Evolutionary conservation across 2,888 invertebrate species (phyloP), one percentile per base, ranked within the genome.

Genomic region (Acanthosepion lycidas): DNA sequence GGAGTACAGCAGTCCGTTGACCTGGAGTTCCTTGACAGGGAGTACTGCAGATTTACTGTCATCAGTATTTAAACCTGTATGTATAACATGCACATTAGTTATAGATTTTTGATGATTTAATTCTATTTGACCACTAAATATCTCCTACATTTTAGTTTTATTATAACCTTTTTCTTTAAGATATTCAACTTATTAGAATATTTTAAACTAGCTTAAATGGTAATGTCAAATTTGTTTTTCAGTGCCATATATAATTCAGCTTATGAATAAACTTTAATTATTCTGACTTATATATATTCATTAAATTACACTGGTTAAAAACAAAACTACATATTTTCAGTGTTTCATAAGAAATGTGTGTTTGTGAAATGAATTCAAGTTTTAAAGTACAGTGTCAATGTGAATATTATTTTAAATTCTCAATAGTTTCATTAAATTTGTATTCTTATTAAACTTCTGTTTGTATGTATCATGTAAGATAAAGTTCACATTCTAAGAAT

Each of bases 1-100:
- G 93, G 93, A 93, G 93, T 93, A 93, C 93, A 93, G 93, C 93
- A 28, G 93, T 93, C 93, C 93, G 28, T 48, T 93, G 93, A 93
- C 93, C 6, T 93, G 49, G 93, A 53, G 33, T 28, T 53, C 93
- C 53, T 93, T 93, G 49, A 93, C 93, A 93, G 93, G 93, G 93
- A 93, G 53, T 93, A 93, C 93, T 93, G 93, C 93, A 93, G 93
- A 49, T 49, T 93, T 93, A 18, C 93, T 93, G 93, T 93, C 93
- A 93, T 93, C 93, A 93, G 93, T 93, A 51, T 93, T 93, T 33
- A 49, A 93, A n/a, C 51, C 93, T 93, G 93, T 93, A 93, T 93
- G 93, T 93, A 93, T 93, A 9, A 93, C 53, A 93, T 93, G 93
- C 93, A 93, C 93, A 49, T 28, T 93, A 93, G 93, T 49, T 53